Percentiles rank a stretch among this genome's conserved stretches.
phyloP scores from a whole-genome alignment of 2,113 vertebrate species.

The Thamnaconus septentrionalis region DNA sequence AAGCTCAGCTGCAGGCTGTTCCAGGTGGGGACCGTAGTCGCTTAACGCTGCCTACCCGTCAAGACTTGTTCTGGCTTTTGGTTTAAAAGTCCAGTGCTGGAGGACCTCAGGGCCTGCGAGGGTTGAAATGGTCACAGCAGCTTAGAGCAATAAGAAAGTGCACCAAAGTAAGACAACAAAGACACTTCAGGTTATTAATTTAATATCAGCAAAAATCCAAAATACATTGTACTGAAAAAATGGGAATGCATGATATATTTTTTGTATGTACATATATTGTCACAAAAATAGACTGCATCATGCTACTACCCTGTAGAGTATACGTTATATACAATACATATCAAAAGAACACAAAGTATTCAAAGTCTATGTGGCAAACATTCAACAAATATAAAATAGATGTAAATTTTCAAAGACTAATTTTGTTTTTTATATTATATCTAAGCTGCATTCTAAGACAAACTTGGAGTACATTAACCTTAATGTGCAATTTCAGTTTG shows the following conservation, averaged over 20 bases:
- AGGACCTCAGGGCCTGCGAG: too few relatives aligned
- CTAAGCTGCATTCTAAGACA: constrained; percentile 24
- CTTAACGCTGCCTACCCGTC: too few relatives aligned
- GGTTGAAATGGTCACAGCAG: too few relatives aligned
- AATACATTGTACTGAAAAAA: constrained; percentile 7
- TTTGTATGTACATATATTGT: constrained; percentile 43
- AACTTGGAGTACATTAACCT: constrained; percentile 17
- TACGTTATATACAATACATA: constrained; percentile 7
- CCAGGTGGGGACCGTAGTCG: too few relatives aligned
- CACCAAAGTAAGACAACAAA: not conserved
- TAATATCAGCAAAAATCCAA: constrained; percentile 25
- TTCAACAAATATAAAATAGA: constrained; percentile 15
- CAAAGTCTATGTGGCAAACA: constrained; percentile 1
- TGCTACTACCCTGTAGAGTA: constrained; percentile 10
- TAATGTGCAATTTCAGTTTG: constrained; percentile 37
- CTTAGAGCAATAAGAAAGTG: too few relatives aligned
- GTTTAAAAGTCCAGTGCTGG: too few relatives aligned
- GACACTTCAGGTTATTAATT: constrained; percentile 24
- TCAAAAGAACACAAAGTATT: constrained; percentile 22
- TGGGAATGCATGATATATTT: constrained; percentile 52
- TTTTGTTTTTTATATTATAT: constrained; percentile 14
- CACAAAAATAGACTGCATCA: constrained; percentile 26
- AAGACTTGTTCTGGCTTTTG: too few relatives aligned
- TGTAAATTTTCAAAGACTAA: too few relatives aligned
- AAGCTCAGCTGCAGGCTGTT: too few relatives aligned